Base-by-base conservation (phyloP, 2,113 vertebrate genomes). In the Ictidomys tridecemlineatus region DNA sequence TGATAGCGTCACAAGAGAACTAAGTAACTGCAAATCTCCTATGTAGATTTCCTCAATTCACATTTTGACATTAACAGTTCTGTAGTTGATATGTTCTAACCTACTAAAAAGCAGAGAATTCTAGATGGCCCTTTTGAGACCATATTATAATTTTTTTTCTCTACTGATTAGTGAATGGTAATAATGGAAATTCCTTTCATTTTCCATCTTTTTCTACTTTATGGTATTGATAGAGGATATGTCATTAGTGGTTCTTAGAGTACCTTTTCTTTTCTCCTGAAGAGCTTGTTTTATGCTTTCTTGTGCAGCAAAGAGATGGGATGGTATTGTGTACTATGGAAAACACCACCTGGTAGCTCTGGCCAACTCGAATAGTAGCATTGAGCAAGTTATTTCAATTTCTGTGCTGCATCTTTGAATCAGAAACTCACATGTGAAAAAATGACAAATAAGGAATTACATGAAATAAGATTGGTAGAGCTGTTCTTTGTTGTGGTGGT, bases 61-160 rank as follows among this genome's bases (percentile, higher is more conserved):
- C 58, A 53, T 95, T 96, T 92, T 85, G 53, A 69, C n/a, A 37
- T 77, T 67, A 80, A n/a, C 26, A 65, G 30, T 45, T 94, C 37
- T 76, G 0, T 83, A 32, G 58, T 84, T 89, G 28, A 13, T 76
- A 26, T 69, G 9, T 28, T 48, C 0, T 74, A 65, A 73, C 42
- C 30, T 84, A 91, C 37, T 48, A 28, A 32, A 78, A 96, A 91
- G 7, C 80, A 72, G 53, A 96, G 17, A 76, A 70, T 7, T 79
- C 30, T 73, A 10, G 1, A 4, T 67, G 70, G 11, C 13, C 83
- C 83, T 79, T 93, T 56, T 76, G 80, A 39, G 37, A 69, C 69
- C 28, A 77, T 37, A 37, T 51, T n/a, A 69, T 63, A 48, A 34
- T 61, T 48, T 37, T 91, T 91, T 87, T 96, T 42, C 67, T 87